These are phyloP conservation scores for Centrocercus urophasianus DNA, from an alignment of 2,113 vertebrate genomes.

Conservation along the genomic window DNA sequence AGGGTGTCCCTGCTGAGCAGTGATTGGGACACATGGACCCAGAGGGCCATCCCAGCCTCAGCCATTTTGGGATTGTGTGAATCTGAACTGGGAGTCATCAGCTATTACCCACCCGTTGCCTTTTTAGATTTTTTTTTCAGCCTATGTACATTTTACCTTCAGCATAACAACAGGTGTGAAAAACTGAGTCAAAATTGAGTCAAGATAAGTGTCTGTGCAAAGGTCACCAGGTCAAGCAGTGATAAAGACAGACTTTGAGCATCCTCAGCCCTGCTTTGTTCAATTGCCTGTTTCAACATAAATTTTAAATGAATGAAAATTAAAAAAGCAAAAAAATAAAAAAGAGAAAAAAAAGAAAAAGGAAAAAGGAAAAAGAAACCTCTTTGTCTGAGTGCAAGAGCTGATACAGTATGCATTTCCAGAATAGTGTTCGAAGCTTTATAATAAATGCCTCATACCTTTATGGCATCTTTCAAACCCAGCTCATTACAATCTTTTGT, in stretches of 20 bases:
- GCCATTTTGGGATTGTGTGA: background rate
- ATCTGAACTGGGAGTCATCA: background rate
- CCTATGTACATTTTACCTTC: background rate
- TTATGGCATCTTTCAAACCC: constrained; percentile 9
- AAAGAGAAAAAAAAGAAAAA: background rate
- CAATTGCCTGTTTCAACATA: background rate
- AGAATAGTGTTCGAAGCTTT: background rate
- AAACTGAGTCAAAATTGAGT: background rate
- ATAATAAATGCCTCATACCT: background rate
- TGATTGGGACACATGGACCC: background rate
- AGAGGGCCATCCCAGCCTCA: background rate
- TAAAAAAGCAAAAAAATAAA: background rate
- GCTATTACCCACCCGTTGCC: background rate
- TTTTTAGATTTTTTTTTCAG: background rate
- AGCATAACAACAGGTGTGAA: background rate
- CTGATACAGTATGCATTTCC: background rate
- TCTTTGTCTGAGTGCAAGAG: background rate
- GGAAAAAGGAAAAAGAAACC: background rate
- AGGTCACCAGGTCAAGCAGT: background rate
- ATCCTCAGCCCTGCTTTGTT: background rate
- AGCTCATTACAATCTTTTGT: constrained; percentile 30
- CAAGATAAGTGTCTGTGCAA: background rate
- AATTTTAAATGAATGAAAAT: background rate
- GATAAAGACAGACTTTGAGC: background rate
- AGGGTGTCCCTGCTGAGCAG: background rate